Evolutionary conservation across 2,888 invertebrate genomes (phyloP).

Genomic region (Spatulosminthurus flaviceps): DNA sequence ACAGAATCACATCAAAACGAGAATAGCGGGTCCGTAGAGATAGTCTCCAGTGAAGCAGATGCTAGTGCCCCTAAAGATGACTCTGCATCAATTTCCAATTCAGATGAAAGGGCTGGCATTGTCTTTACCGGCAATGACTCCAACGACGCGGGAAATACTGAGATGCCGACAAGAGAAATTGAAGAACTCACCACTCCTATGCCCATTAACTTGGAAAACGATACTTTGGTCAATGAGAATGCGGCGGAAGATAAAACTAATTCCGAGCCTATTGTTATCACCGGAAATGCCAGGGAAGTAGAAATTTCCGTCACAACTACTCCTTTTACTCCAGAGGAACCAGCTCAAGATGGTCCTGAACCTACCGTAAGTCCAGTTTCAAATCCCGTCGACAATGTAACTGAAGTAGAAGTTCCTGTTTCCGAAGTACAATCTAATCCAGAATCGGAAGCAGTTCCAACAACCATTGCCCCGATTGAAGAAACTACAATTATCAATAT

Average conservation of each 20-base stretch:
- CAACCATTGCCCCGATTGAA: background rate
- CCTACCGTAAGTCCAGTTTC: background rate
- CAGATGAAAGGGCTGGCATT: conserved; percentile 1
- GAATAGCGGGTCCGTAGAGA: conserved; percentile 18
- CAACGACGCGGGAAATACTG: background rate
- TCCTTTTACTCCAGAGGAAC: conserved; percentile 19
- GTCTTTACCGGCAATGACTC: background rate
- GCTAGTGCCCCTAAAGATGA: conserved; percentile 12
- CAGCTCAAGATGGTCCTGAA: background rate
- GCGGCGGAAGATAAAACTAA: conserved; percentile 51
- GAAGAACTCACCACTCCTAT: conserved; percentile 50
- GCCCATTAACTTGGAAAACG: conserved; percentile 53
- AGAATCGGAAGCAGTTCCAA: background rate
- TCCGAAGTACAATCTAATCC: background rate
- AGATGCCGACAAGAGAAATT: conserved; percentile 32
- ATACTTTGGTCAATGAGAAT: conserved; percentile 57
- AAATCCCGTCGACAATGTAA: background rate
- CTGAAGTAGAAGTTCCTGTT: conserved; percentile 1
- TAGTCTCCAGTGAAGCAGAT: conserved; percentile 32
- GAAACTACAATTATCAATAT: background rate
- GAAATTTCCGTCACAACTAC: background rate
- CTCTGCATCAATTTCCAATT: conserved; percentile 21
- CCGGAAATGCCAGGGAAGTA: background rate
- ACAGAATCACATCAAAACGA: conserved; percentile 19
- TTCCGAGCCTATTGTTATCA: conserved; percentile 44